Conservation (phyloP, 2,888 invertebrate genomes). For the Epistrophe eligans region DNA sequence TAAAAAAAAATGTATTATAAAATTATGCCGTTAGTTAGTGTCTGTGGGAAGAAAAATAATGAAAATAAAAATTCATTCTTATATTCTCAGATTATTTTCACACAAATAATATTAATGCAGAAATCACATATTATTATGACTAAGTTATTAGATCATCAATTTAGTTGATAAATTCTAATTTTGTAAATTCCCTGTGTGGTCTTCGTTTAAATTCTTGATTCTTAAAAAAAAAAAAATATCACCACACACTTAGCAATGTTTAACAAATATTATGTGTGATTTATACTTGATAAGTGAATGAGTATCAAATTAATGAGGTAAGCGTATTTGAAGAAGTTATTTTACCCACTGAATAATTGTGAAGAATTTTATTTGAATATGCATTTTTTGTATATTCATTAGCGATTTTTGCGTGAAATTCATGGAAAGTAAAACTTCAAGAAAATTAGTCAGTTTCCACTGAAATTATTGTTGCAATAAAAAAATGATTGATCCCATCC, state of each 20-base stretch:
- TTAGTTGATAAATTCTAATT: conserved; percentile 1
- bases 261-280: not conserved
- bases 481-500: no score
- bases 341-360: not conserved
- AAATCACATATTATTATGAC: not conserved
- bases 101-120: not conserved
- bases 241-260: not conserved
- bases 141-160: conserved; percentile 13
- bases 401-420: not conserved
- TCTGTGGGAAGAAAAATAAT: not conserved
- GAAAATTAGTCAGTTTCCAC: no score
- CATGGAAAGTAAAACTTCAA: no score
- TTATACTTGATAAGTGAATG: not conserved
- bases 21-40: not conserved
- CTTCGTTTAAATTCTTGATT: not conserved
- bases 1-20: not conserved
- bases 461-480: no score
- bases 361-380: not conserved
- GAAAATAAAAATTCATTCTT: not conserved
- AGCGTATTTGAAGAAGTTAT: not conserved
- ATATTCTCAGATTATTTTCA: not conserved
- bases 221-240: conserved; percentile 8
- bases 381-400: not conserved
- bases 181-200: conserved; percentile 7
- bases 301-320: not conserved